Base-by-base conservation (phyloP, 2,113 vertebrate genomes). In the Campylomormyrus tamandua region DNA sequence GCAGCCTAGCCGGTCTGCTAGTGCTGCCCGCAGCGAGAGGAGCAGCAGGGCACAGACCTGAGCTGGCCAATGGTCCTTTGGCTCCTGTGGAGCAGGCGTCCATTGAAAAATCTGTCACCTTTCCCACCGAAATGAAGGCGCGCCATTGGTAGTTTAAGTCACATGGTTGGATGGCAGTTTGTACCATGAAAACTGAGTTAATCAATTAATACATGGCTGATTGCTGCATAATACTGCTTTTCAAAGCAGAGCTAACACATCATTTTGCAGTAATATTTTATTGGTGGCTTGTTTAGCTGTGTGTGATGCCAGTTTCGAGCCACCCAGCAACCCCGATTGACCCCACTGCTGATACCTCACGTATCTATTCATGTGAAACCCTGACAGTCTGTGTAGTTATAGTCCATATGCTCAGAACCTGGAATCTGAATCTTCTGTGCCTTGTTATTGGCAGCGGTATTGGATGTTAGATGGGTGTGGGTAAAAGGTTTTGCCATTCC, bases 41-140 rank as follows among this genome's bases (percentile, higher is more conserved):
- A 42, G 31, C 74, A 42, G 74, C 74, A 80, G 74, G 35, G 74
- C 74, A 19, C 74, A 80, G 74, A 35, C 35, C 74, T 42, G 74
- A 80, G 74, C 13, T 80, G 31, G 74, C 74, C 74, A 80, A 19
- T 39, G 74, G 17, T 80, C 74, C 74, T 80, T 15, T 42, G 74
- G 74, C 31, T 80, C 70, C 35, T 77, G 70, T 77, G 35, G 70
- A 77, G 70, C 31, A 77, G 70, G 4, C 70, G 39, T 42, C 74
- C 74, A 80, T 80, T 80, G 74, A 80, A 42, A 80, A 80, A 80
- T 80, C 74, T 80, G 74, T 80, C 74, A 80, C n/a, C 35, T 42
- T 80, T 80, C 74, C 74, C 74, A 80, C 74, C 35, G 5, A 80
- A 80, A 42, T 19, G 74, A 19, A 42, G 17, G 74, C 31, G 11